Percentiles rank a stretch among this genome's conserved stretches.
Conservation (phyloP, 2,888 invertebrate species). For the Heterodera filipjevi region DNA sequence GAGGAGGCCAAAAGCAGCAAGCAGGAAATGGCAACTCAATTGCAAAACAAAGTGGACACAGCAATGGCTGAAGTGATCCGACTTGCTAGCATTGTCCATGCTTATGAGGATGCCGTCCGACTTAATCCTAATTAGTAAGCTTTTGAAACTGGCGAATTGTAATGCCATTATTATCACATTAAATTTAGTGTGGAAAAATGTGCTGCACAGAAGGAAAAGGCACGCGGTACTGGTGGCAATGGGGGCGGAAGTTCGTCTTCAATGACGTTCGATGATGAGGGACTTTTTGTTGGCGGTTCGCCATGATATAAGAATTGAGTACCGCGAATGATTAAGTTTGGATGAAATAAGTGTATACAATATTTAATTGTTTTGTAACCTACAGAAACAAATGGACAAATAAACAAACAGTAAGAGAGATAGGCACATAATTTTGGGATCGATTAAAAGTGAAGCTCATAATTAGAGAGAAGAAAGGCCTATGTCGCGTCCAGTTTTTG, state of each 20-base stretch:
- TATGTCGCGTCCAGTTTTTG: constrained; percentile 19
- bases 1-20: constrained; percentile 14
- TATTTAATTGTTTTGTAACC: neutral
- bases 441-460: too few relatives aligned
- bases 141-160: neutral
- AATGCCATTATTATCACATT: neutral
- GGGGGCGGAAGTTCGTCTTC: neutral
- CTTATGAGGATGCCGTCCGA: constrained; percentile 28
- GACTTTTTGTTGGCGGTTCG: neutral
- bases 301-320: neutral
- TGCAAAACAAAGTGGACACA: constrained; percentile 1
- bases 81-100: constrained; percentile 17
- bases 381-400: neutral
- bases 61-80: constrained; percentile 31
- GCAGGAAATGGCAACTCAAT: neutral
- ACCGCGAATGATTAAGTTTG: too few relatives aligned
- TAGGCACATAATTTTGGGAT: too few relatives aligned
- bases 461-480: constrained; percentile 10
- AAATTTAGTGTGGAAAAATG: neutral
- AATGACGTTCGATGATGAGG: neutral
- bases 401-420: neutral
- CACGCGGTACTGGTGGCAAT: neutral
- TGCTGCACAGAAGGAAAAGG: constrained; percentile 2
- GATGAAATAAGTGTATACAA: too few relatives aligned
- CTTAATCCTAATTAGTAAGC: constrained; percentile 34